Conservation (phyloP, 2,113 vertebrate species). For the Syngnathus scovelli region DNA sequence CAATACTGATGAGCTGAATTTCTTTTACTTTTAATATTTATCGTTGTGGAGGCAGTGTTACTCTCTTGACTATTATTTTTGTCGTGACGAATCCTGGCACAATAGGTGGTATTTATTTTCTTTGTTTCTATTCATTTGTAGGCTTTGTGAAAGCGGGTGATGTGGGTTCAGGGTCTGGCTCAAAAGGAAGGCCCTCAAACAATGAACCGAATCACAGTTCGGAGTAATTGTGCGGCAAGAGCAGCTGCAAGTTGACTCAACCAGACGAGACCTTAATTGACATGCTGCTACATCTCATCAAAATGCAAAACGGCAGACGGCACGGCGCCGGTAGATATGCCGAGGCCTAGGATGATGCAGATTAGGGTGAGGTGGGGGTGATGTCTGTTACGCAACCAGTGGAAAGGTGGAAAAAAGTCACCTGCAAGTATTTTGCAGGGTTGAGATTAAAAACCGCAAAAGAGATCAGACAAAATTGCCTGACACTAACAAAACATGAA, state of each 20-base stretch:
- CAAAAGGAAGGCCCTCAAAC: not conserved
- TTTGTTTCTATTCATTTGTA: not conserved
- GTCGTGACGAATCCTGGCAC: not conserved
- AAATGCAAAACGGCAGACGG: not conserved
- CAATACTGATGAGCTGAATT: too few relatives aligned
- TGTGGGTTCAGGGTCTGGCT: not conserved
- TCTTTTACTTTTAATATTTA: not conserved
- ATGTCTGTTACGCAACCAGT: not conserved
- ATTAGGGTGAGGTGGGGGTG: not conserved
- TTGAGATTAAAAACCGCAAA: not conserved
- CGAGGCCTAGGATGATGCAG: not conserved
- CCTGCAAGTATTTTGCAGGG: not conserved
- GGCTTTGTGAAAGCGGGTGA: not conserved
- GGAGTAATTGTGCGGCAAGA: not conserved
- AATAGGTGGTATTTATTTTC: not conserved
- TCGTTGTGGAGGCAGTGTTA: not conserved
- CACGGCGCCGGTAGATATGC: not conserved
- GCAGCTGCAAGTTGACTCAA: not conserved
- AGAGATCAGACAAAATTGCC: not conserved
- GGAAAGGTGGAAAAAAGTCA: not conserved
- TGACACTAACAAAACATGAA: too few relatives aligned
- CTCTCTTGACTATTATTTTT: not conserved
- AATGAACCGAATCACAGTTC: not conserved
- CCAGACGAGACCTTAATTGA: not conserved
- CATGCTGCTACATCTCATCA: slow-evolving; percentile 1